phyloP scores from a whole-genome alignment of 2,113 vertebrate species.

The Anser cygnoides region DNA sequence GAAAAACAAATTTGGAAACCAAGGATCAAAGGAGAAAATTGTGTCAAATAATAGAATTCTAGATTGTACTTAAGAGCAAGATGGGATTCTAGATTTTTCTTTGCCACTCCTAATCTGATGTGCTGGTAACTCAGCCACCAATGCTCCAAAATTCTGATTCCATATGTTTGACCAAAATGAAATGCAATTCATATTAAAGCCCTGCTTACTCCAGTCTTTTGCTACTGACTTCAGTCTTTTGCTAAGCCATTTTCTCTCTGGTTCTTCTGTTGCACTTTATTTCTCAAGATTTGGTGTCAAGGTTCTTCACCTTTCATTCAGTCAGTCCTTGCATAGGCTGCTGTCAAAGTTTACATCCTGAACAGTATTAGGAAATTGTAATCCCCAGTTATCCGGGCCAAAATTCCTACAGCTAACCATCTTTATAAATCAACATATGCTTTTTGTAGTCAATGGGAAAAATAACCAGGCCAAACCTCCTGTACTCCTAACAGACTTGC shows the following conservation, averaged over 20 bases:
- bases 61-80: not conserved
- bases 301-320: not conserved
- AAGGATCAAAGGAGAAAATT: not conserved
- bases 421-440: conserved; percentile 60
- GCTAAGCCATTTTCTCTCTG: not conserved
- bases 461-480: conserved; percentile 38
- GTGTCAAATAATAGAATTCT: not conserved
- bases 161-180: not conserved
- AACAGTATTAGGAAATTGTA: conserved; percentile 36
- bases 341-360: conserved; percentile 10
- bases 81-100: not conserved
- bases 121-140: not conserved
- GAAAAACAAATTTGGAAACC: not conserved
- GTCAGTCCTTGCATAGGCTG: not conserved
- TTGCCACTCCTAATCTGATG: not conserved
- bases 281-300: not conserved
- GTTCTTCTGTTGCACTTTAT: not conserved
- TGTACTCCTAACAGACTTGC: conserved; percentile 55
- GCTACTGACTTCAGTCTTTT: not conserved
- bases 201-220: not conserved
- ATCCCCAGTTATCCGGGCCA: conserved; percentile 32
- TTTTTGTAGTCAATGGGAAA: conserved; percentile 54
- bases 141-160: not conserved
- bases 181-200: not conserved
- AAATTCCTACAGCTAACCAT: conserved; percentile 65